These are phyloP conservation scores for Zoanthus gigantus DNA, from an alignment of 92 coral and sea anemone genomes.

Conservation along the genomic window DNA sequence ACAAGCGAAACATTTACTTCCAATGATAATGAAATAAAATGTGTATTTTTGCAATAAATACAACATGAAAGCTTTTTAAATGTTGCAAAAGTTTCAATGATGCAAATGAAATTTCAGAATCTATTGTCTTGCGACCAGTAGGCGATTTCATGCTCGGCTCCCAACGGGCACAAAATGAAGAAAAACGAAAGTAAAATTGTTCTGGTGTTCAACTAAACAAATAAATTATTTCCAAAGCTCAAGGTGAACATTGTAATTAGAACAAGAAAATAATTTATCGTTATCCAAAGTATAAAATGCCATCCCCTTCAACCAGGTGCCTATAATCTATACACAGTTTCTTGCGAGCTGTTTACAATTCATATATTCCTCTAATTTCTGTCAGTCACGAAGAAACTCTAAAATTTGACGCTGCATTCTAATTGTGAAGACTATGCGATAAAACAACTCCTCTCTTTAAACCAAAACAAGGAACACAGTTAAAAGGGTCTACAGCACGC, in stretches of 20 bases:
- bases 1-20: neutral
- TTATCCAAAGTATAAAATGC: neutral
- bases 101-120: constrained; percentile 15
- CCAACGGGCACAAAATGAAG: neutral
- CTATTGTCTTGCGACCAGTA: constrained; percentile 20
- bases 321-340: neutral
- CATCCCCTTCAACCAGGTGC: constrained; percentile 11
- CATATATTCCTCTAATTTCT: neutral
- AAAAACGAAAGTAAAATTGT: neutral
- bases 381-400: neutral
- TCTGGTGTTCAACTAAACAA: neutral
- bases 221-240: neutral
- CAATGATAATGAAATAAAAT: neutral
- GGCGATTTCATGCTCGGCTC: constrained; percentile 9
- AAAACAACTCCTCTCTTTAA: neutral
- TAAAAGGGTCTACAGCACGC: neutral
- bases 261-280: neutral
- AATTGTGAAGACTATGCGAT: neutral
- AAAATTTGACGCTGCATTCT: neutral
- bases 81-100: neutral
- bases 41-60: neutral
- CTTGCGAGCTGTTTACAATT: neutral
- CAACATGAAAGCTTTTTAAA: neutral
- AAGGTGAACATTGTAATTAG: neutral
- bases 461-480: neutral